These are phyloP conservation scores for Silvanus unidentatus DNA, from an alignment of 2,888 invertebrate species.

Conservation along the genomic window DNA sequence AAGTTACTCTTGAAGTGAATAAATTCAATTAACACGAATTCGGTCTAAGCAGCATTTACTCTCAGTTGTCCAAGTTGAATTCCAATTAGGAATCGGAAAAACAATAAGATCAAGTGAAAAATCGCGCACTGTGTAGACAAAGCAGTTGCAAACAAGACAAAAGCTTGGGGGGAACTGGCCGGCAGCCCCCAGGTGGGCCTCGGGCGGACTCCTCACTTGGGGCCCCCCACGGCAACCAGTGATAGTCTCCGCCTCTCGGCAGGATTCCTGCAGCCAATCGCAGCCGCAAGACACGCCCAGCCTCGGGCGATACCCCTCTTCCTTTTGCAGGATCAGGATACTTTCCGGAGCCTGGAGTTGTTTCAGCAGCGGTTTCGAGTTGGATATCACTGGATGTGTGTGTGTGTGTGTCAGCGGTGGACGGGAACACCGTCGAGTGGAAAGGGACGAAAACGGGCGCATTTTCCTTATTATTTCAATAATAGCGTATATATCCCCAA, in stretches of 20 bases:
- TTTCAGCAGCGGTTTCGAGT: background rate
- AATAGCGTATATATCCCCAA: too few relatives aligned
- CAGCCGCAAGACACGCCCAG: slow-evolving; percentile 42
- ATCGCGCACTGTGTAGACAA: background rate
- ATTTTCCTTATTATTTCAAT: too few relatives aligned
- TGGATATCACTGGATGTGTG: too few relatives aligned
- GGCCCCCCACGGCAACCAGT: slow-evolving; percentile 27
- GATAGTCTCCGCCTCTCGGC: slow-evolving; percentile 38
- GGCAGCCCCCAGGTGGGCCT: slow-evolving; percentile 37
- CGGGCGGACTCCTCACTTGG: slow-evolving; percentile 27
- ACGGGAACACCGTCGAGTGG: background rate
- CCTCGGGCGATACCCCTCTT: slow-evolving; percentile 36
- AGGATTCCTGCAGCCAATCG: slow-evolving; percentile 37
- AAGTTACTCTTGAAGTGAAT: too few relatives aligned
- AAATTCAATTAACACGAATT: too few relatives aligned
- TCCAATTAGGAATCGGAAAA: too few relatives aligned
- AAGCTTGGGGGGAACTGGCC: slow-evolving; percentile 37
- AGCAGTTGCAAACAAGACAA: slow-evolving; percentile 24
- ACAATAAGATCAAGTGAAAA: too few relatives aligned
- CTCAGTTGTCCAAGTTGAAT: too few relatives aligned
- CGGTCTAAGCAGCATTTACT: too few relatives aligned
- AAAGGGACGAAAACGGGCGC: too few relatives aligned
- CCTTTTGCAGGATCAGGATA: slow-evolving; percentile 5
- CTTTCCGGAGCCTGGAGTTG: background rate
- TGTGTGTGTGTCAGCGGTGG: too few relatives aligned